Conservation (phyloP, 1,140 invertebrate genomes). For the Drosophila ercepeae region DNA sequence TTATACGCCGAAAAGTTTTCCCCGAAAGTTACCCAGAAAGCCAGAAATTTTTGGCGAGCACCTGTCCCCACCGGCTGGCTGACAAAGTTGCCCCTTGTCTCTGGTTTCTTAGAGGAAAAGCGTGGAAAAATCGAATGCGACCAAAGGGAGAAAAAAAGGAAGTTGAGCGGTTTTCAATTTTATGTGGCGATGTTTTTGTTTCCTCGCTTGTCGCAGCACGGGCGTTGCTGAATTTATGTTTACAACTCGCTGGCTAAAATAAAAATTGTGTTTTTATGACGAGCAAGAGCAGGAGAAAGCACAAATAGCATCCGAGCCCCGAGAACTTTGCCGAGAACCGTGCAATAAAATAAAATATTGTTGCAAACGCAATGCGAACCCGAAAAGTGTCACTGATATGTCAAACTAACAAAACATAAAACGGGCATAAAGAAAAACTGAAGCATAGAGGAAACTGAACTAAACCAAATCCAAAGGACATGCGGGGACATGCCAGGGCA, state of each 20-base stretch:
- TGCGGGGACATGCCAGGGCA: not conserved
- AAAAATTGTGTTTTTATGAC: conserved; percentile 76
- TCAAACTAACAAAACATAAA: conserved; percentile 79
- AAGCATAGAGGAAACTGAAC: conserved; percentile 4
- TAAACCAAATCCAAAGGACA: conserved; percentile 20
- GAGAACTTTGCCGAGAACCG: conserved; percentile 47
- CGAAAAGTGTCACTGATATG: conserved; percentile 77
- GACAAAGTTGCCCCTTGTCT: conserved; percentile 59
- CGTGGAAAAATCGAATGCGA: conserved; percentile 25
- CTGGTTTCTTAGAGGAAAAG: conserved; percentile 10
- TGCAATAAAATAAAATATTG: conserved; percentile 80
- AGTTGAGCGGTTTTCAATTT: conserved; percentile 73
- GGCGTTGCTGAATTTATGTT: conserved; percentile 66
- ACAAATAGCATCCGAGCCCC: conserved; percentile 15
- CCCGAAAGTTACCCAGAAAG: conserved; percentile 53
- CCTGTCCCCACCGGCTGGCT: conserved; percentile 52
- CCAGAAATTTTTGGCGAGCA: conserved; percentile 57
- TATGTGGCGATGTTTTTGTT: conserved; percentile 42
- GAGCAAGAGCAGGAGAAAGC: not conserved
- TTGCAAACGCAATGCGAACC: conserved; percentile 52
- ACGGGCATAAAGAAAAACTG: conserved; percentile 65
- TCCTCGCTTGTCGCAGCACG: conserved; percentile 6
- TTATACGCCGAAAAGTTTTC: conserved; percentile 73
- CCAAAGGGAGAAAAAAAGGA: conserved; percentile 18
- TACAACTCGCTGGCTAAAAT: conserved; percentile 66